Evolutionary conservation across 1,140 invertebrate genomes (phyloP), one percentile per base, ranked within the genome.

Genomic region (Aphaenogaster rudis): DNA sequence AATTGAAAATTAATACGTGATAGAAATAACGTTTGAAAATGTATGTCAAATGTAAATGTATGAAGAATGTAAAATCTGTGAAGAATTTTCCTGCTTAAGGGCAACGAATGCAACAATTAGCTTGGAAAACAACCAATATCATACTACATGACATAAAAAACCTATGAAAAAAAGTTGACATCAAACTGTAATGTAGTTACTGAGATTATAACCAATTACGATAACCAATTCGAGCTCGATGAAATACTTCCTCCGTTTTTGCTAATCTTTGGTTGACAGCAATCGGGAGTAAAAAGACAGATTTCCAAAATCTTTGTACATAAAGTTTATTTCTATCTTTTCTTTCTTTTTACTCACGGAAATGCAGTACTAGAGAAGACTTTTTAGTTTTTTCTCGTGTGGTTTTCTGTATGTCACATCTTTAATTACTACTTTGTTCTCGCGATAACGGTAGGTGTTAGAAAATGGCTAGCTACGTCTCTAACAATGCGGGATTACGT

Each of bases 1-100:
- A 76, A 63, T 74, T 69, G 45, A 84, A 72, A 76, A 50, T 84
- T 76, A 76, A 84, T 39, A 45, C 54, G 2, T 21, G 3, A 82
- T 59, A 17, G 7, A 74, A 17, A 0, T 17, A 28, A 72, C 21
- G 11, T 82, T 61, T 2, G 21, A 48, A 21, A 74, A 61, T 61
- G 3, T 80, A 39, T 36, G 3, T 50, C 1, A 28, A 28, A 28
- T 28, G 28, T 28, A 28, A 28, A 28, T 28, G 28, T 28, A 28
- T 28, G 28, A 28, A 28, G 28, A 28, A 9, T 8, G 11, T 36
- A n/a, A 61, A 21, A 21, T 69, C 36, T 69, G n/a, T 3, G 17
- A 54, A 39, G 5, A 54, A 54, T 48, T 59, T 42, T 1, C 4
- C 21, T 17, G n/a, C n/a, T 71, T 71, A 45, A 13, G 13, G 72